Evolutionary conservation across 2,797 vertebrate genomes (phyloP).

Genomic region (Loriculus beryllinus): DNA sequence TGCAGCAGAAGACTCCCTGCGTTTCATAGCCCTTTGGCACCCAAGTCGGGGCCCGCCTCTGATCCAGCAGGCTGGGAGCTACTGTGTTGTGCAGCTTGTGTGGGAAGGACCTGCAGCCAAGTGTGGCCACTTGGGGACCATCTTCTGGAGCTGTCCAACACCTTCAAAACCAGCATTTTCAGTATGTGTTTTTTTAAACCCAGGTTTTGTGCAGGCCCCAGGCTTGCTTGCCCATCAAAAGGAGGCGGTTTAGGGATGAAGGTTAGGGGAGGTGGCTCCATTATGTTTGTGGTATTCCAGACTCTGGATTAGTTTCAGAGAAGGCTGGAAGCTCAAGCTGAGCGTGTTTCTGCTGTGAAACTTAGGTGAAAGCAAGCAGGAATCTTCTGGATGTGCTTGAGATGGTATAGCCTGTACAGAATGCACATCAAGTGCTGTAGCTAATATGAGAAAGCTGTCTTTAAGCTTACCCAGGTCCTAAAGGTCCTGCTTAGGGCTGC

Average conservation of each 20-base stretch:
- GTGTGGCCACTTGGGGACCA: rapidly evolving
- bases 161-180: not conserved
- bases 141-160: not conserved
- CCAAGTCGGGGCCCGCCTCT: not conserved
- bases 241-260: not conserved
- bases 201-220: not conserved
- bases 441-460: not conserved
- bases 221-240: not conserved
- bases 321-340: not conserved
- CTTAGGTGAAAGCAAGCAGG: not conserved
- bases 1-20: rapidly evolving
- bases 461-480: not conserved
- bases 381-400: not conserved
- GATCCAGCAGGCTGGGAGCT: not conserved
- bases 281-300: not conserved
- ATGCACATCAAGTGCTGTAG: not conserved
- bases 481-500: not conserved
- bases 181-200: not conserved
- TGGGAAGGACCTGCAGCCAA: not conserved
- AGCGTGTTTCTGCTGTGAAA: not conserved
- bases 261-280: not conserved
- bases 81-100: not conserved
- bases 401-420: not conserved
- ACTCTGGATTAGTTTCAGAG: not conserved
- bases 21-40: not conserved